Evolutionary conservation across 2,113 vertebrate species (phyloP).

Genomic region (Lates calcarifer): DNA sequence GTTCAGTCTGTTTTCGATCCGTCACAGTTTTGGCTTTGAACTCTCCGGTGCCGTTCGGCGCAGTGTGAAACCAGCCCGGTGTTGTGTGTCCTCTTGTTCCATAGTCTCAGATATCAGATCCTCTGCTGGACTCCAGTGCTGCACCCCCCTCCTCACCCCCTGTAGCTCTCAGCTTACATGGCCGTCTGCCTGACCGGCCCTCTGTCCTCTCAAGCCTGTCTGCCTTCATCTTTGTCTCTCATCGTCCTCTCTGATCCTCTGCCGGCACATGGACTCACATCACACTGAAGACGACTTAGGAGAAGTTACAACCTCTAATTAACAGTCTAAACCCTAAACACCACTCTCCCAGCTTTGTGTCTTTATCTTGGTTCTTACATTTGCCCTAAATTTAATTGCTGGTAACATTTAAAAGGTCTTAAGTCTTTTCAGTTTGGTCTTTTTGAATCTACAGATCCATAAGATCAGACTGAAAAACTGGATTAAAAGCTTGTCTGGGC

Average conservation of each 20-base stretch:
- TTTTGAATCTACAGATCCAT: neutral
- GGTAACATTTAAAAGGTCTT: neutral
- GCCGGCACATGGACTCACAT: constrained; percentile 6
- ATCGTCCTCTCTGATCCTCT: constrained; percentile 7
- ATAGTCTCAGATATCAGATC: constrained; percentile 80
- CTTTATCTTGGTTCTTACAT: neutral
- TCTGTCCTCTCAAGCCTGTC: constrained; percentile 31
- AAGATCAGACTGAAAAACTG: neutral
- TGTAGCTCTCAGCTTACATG: constrained; percentile 70
- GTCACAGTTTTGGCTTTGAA: neutral
- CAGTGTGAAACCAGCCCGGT: constrained; percentile 39
- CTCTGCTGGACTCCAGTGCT: constrained; percentile 49
- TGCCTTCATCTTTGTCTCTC: constrained; percentile 16
- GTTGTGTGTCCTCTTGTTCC: constrained; percentile 78
- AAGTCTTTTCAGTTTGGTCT: neutral
- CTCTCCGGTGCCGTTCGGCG: constrained; percentile 14
- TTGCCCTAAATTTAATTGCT: neutral
- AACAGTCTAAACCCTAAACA: neutral
- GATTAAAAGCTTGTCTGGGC: constrained; percentile 44
- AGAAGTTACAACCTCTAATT: constrained; percentile 4
- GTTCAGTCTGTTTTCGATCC: constrained; percentile 5
- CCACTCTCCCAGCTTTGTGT: neutral
- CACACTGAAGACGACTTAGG: neutral
- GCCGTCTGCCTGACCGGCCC: constrained; percentile 16
- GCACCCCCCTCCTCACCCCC: constrained; percentile 20